Evolutionary conservation across 2,113 vertebrate species (phyloP).

Genomic region (Polypterus bichir): DNA sequence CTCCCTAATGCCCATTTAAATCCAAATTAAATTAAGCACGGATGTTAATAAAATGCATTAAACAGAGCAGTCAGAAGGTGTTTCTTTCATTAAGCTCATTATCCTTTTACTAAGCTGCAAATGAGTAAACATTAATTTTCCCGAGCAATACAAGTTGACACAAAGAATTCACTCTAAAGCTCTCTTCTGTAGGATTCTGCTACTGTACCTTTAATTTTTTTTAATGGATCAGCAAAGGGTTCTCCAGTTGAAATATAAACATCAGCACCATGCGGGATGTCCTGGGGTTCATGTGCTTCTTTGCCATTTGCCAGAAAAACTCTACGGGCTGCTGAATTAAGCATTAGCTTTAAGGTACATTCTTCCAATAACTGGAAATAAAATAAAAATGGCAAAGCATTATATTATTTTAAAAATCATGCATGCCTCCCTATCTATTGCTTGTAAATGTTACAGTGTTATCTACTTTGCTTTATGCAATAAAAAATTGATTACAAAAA

Average conservation of each 20-base stretch:
- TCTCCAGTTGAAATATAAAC: slow-evolving; percentile 42
- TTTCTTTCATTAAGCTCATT: slow-evolving; percentile 80
- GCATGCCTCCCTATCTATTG: too few relatives aligned
- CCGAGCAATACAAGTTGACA: slow-evolving; percentile 57
- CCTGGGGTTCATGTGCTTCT: slow-evolving; percentile 34
- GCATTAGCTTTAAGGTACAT: slow-evolving; percentile 38
- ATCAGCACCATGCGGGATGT: slow-evolving; percentile 35
- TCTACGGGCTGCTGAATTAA: slow-evolving; percentile 37
- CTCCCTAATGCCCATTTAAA: slow-evolving; percentile 74
- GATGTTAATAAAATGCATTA: slow-evolving; percentile 75
- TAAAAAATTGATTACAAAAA: too few relatives aligned
- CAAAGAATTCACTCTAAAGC: slow-evolving; percentile 40
- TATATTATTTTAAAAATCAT: background rate
- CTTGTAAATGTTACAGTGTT: too few relatives aligned
- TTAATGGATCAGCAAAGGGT: slow-evolving; percentile 37
- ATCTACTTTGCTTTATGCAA: too few relatives aligned
- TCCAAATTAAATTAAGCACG: slow-evolving; percentile 77
- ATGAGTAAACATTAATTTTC: slow-evolving; percentile 71
- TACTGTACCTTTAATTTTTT: slow-evolving; percentile 41
- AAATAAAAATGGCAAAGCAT: slow-evolving; percentile 26
- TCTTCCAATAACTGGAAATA: slow-evolving; percentile 36
- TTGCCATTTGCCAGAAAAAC: slow-evolving; percentile 43
- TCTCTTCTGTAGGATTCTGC: slow-evolving; percentile 23
- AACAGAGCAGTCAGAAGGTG: slow-evolving; percentile 70
- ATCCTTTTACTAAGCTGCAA: slow-evolving; percentile 69